Evolutionary conservation across 2,113 vertebrate genomes (phyloP), one percentile per base, ranked within the genome.

Genomic region (Meriones unguiculatus): DNA sequence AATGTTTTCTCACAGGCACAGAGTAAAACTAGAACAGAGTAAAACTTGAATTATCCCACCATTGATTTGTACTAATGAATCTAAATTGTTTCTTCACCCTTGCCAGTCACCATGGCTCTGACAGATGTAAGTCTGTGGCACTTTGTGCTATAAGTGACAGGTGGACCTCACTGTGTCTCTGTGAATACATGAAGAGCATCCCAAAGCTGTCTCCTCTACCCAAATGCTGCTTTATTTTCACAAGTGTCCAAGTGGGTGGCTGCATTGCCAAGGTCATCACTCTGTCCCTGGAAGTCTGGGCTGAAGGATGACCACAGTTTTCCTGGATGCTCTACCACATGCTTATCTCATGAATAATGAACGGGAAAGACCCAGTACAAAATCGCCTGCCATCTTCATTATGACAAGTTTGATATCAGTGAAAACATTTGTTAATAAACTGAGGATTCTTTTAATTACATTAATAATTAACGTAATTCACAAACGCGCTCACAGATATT

Each of bases 61-160:
- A 67, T 32, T 38, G 32, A 62, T 95, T 96, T 93, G 92, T 50
- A 22, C 65, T 70, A 72, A 59, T 25, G 95, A 95, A 70, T 5
- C 38, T 54, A 73, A 97, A 80, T 75, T 95, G 62, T 82, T 14
- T 77, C 50, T 81, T 80, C 73, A n/a, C 8, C 86, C 0, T 41
- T 90, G 14, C 1, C 73, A 5, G 1, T 92, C 62, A 85, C 11
- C 67, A 12, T 25, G 38, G 12, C n/a, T 17, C 3, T 17, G 57
- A 64, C 22, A 62, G 65, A 9, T 59, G 62, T 15, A 64, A 75
- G 70, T 76, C 50, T 46, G 67, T 17, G 17, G 20, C 0, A 17
- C 89, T 7, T 77, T 62, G 28, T 11, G 4, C 35, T 13, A 35
- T 38, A 90, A 70, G 3, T 7, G 24, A 14, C 24, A 7, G 0